Evolutionary conservation across 2,888 invertebrate genomes (phyloP).

Genomic region (Anoplius nigerrimus): DNA sequence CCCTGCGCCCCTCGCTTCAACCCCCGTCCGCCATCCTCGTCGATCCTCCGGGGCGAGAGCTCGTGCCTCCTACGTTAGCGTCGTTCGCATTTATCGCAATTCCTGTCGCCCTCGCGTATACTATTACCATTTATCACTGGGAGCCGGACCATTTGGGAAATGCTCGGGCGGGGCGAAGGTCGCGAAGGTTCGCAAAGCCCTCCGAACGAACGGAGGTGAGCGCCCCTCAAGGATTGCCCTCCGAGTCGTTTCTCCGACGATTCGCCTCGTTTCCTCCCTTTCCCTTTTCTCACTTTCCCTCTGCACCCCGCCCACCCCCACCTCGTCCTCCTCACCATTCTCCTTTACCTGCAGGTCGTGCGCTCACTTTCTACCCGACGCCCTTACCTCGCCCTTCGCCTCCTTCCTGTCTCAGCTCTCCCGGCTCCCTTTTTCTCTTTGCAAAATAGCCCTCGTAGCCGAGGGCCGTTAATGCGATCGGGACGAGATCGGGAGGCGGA

Average conservation of each 20-base stretch:
- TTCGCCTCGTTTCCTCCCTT: neutral
- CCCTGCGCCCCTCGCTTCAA: neutral
- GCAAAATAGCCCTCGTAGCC: too few relatives aligned
- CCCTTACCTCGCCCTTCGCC: neutral
- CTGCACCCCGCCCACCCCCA: neutral
- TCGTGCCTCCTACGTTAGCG: neutral
- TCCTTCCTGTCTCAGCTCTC: too few relatives aligned
- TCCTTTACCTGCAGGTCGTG: neutral
- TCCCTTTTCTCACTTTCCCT: slow-evolving; percentile 2
- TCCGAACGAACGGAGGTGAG: slow-evolving; percentile 15
- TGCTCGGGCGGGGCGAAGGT: slow-evolving; percentile 20
- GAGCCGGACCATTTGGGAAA: slow-evolving; percentile 40
- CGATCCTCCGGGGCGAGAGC: too few relatives aligned
- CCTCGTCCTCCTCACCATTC: neutral
- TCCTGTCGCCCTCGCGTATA: slow-evolving; percentile 40
- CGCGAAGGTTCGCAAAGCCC: slow-evolving; percentile 4
- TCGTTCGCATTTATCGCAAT: slow-evolving; percentile 38
- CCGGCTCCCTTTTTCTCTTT: too few relatives aligned
- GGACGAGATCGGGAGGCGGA: too few relatives aligned
- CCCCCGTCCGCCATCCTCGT: neutral
- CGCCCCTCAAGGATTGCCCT: slow-evolving; percentile 16
- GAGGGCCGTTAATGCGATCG: too few relatives aligned
- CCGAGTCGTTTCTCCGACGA: neutral
- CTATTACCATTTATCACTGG: slow-evolving; percentile 44
- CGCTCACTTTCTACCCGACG: neutral